A percentile compares a stretch with the other conserved stretches of the same genome.
phyloP scores from a whole-genome alignment of 2,888 invertebrate genomes.

The Erynnis tages region DNA sequence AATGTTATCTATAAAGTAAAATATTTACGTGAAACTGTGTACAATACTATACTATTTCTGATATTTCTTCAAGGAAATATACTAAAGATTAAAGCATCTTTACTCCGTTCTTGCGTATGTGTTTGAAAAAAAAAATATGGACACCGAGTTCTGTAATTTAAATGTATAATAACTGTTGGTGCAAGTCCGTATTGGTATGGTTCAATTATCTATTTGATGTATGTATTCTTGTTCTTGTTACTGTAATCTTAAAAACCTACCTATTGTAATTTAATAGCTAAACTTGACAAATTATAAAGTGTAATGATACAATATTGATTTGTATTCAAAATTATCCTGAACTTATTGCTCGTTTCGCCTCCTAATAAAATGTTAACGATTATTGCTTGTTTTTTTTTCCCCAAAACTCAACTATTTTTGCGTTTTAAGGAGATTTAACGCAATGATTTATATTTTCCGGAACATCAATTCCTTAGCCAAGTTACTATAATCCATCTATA shows the following conservation, averaged over 20 bases:
- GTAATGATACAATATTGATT: conserved; percentile 76
- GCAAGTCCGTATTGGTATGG: conserved; percentile 65
- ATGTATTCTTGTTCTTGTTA: conserved; percentile 75
- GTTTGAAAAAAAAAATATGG: conserved; percentile 1
- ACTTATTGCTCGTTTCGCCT: conserved; percentile 81
- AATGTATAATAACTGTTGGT: conserved; percentile 47
- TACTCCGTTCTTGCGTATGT: conserved; percentile 1
- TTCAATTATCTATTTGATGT: conserved; percentile 41
- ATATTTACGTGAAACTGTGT: too few relatives aligned
- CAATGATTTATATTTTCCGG: too few relatives aligned
- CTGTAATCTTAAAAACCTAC: conserved; percentile 69
- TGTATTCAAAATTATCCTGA: conserved; percentile 76
- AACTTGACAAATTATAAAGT: conserved; percentile 73
- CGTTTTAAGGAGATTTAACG: too few relatives aligned
- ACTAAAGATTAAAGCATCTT: not conserved
- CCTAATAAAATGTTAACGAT: conserved; percentile 82
- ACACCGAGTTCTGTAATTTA: conserved; percentile 18
- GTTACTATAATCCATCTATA: too few relatives aligned
- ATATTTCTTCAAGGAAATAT: too few relatives aligned
- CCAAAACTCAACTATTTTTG: too few relatives aligned
- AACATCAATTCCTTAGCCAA: too few relatives aligned
- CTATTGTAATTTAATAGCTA: conserved; percentile 74
- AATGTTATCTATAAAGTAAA: too few relatives aligned
- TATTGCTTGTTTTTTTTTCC: conserved; percentile 40
- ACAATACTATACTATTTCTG: too few relatives aligned